Conservation (phyloP, 2,888 invertebrate species). For the Rhabditophanes sp. region DNA sequence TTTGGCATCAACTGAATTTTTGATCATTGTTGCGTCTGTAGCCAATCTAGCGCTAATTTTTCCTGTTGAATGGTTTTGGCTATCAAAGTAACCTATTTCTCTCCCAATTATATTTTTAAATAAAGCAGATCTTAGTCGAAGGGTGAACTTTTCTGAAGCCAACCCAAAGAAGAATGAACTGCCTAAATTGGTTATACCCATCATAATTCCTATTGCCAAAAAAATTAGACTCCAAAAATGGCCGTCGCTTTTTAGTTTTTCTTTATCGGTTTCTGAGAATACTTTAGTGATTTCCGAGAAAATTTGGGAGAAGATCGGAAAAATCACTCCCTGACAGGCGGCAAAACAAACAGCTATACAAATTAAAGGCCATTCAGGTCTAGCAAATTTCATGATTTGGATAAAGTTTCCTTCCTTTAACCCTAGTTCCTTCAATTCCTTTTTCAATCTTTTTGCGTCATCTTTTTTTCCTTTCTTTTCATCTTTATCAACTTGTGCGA, state of each 20-base stretch:
- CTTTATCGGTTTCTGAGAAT: constrained; percentile 46
- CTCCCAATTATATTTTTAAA: constrained; percentile 46
- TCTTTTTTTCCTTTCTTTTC: constrained; percentile 7
- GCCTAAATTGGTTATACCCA: constrained; percentile 23
- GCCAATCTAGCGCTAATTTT: constrained; percentile 46
- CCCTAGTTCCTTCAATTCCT: constrained; percentile 25
- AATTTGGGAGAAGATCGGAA: constrained; percentile 49
- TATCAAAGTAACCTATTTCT: constrained; percentile 48
- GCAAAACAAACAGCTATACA: no score
- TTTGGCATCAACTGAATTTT: no score
- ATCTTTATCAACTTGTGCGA: not conserved
- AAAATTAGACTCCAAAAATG: constrained; percentile 48
- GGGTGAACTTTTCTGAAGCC: constrained; percentile 45
- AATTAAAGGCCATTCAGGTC: constrained; percentile 46
- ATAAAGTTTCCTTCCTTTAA: constrained; percentile 22
- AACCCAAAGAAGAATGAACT: constrained; percentile 41
- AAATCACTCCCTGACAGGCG: constrained; percentile 46
- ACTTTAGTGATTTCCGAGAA: constrained; percentile 36
- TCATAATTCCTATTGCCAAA: constrained; percentile 44
- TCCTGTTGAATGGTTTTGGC: constrained; percentile 44
- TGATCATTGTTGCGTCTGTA: constrained; percentile 47
- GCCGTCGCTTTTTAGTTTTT: constrained; percentile 40
- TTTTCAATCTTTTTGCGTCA: constrained; percentile 11
- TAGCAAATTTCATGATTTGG: constrained; percentile 44
- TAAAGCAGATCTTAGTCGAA: constrained; percentile 44